Evolutionary conservation across 2,888 invertebrate species (phyloP).

Genomic region (Anthrax anthrax): DNA sequence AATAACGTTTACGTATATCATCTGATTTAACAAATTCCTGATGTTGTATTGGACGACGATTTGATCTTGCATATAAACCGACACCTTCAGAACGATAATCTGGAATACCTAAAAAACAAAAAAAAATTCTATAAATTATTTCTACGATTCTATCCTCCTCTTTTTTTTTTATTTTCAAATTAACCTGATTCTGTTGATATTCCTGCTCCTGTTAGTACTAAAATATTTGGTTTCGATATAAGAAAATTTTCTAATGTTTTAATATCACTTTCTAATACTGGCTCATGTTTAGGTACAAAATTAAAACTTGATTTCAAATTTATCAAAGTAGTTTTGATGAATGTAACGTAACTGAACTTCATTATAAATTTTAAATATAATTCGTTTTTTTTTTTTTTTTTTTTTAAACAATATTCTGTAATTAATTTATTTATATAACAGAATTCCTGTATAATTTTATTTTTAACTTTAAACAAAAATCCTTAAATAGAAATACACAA

Average conservation of each 20-base stretch:
- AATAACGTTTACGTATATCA: slow-evolving; percentile 63
- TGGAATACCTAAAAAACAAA: slow-evolving; percentile 55
- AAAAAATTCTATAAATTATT: not conserved
- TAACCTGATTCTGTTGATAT: slow-evolving; percentile 87
- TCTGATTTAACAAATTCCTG: slow-evolving; percentile 65
- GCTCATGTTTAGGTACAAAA: slow-evolving; percentile 63
- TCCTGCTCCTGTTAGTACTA: slow-evolving; percentile 84
- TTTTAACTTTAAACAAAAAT: too few species aligned
- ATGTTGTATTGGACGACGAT: slow-evolving; percentile 72
- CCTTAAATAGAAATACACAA: too few species aligned
- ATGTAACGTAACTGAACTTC: not conserved
- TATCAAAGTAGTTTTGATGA: slow-evolving; percentile 1
- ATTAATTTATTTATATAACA: too few species aligned
- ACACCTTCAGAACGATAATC: slow-evolving; percentile 89
- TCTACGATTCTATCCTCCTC: too few species aligned
- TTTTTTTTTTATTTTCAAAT: too few species aligned
- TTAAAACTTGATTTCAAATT: slow-evolving; percentile 11
- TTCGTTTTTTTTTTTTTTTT: too few species aligned
- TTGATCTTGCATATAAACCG: slow-evolving; percentile 75
- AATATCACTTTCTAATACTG: slow-evolving; percentile 44
- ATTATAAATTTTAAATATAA: too few species aligned
- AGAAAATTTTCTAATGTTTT: slow-evolving; percentile 28
- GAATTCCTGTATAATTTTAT: too few species aligned
- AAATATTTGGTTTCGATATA: slow-evolving; percentile 36
- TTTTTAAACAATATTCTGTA: too few species aligned